Evolutionary conservation across 2,113 vertebrate species (phyloP), one percentile per base, ranked within the genome.

Genomic region (Elachura formosa): DNA sequence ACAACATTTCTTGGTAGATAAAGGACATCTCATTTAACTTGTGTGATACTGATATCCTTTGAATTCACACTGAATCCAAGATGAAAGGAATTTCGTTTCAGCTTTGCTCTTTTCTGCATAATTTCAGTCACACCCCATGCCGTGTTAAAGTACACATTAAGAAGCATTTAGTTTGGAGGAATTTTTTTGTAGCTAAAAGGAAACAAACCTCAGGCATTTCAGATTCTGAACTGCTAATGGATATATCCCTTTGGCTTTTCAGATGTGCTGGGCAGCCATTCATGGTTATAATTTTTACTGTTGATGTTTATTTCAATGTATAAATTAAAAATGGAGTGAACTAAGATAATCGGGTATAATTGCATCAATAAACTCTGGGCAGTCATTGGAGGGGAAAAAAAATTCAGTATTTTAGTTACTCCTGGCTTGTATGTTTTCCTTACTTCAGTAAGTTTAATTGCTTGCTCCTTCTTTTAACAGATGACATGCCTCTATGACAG

Each of bases 31-130:
- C 54, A 34, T 58, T 88, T 85, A 71, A 61, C 74, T 80, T 92
- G 49, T 89, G 38, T 84, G 56, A 34, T 92, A 46, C 5, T 72
- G 62, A 5, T 73, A 63, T 69, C 48, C 73, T 88, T 89, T 67
- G 54, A 96, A 88, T 81, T 94, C 0, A 0, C 33, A 29, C 46
- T 77, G 83, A 94, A 73, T 83, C 36, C 12, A 29, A 28, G 25
- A 78, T 94, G 46, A 94, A 96, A 94, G 59, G 40, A 82, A 14
- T 12, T 94, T 90, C 71, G 48, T 74, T 78, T 96, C 77, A 89
- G 52, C 55, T 90, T 85, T 95, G 40, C 63, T 93, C 41, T 90
- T 92, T 94, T 84, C 71, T 95, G 33, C 58, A 38, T 80, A 46
- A 64, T 90, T 75, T 93, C 69, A 62, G 1, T 91, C 85, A 54